phyloP scores from a whole-genome alignment of 1,140 invertebrate species.

The Pseudobourletiella spinata region DNA sequence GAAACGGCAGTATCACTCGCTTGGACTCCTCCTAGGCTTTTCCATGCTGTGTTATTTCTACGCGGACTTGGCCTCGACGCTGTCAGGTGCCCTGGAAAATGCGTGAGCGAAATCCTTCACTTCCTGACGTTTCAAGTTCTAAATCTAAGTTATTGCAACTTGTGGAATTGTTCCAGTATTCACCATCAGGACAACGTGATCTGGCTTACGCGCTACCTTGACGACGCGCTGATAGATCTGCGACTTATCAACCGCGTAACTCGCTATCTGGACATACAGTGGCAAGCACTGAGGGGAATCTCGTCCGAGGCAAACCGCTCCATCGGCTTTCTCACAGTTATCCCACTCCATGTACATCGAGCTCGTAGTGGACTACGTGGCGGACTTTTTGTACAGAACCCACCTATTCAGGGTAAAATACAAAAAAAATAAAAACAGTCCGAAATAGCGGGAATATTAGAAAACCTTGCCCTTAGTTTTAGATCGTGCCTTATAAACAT shows the following conservation, averaged over 20 bases:
- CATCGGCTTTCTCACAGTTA: constrained; percentile 8
- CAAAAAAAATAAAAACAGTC: too few species aligned
- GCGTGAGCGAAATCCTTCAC: neutral
- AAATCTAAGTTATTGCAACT: neutral
- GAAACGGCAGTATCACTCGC: constrained; percentile 2
- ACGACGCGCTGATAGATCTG: constrained; percentile 7
- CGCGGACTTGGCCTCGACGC: constrained; percentile 6
- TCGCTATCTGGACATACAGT: constrained; percentile 9
- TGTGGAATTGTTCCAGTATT: neutral
- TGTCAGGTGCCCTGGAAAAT: constrained; percentile 3
- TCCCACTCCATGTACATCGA: constrained; percentile 19
- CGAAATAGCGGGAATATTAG: too few species aligned
- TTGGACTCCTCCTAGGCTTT: constrained; percentile 8
- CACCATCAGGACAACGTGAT: constrained; percentile 12
- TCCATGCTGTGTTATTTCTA: constrained; percentile 1
- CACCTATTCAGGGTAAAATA: constrained; percentile 13
- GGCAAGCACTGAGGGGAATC: constrained; percentile 7
- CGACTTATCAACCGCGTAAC: constrained; percentile 10
- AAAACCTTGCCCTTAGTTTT: too few species aligned
- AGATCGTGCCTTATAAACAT: too few species aligned
- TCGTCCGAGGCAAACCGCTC: neutral
- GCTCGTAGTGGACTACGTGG: constrained; percentile 11
- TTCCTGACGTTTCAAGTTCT: neutral
- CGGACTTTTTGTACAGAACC: constrained; percentile 6
- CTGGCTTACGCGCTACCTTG: constrained; percentile 6